Conservation (phyloP, 2,888 invertebrate species). For the Catocala sponsa region DNA sequence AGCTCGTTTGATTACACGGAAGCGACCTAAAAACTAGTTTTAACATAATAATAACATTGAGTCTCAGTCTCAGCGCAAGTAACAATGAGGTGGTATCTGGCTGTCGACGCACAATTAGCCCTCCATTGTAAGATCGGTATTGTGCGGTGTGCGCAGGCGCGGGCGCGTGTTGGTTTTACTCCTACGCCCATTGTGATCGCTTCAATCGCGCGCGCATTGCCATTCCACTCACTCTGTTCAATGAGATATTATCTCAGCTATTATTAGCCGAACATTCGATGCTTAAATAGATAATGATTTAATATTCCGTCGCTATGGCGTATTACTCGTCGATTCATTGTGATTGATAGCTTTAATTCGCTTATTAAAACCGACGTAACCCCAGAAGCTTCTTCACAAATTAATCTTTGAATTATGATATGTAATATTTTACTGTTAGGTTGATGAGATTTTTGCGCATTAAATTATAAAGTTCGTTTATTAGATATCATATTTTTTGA, state of each 20-base stretch:
- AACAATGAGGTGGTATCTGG: constrained; percentile 72
- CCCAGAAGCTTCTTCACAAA: constrained; percentile 56
- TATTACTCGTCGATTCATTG: constrained; percentile 65
- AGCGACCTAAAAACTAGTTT: constrained; percentile 42
- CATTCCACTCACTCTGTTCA: constrained; percentile 70
- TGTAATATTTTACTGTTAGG: constrained; percentile 14
- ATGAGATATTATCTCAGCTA: constrained; percentile 79
- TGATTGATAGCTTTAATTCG: constrained; percentile 74
- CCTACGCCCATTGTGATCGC: constrained; percentile 83
- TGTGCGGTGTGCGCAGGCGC: constrained; percentile 74
- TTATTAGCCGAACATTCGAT: constrained; percentile 74
- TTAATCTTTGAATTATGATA: constrained; percentile 30
- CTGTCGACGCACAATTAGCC: constrained; percentile 86
- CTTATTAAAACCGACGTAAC: constrained; percentile 62
- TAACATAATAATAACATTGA: constrained; percentile 58
- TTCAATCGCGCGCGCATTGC: constrained; percentile 72
- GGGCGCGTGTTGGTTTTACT: constrained; percentile 80
- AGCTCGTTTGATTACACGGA: constrained; percentile 50
- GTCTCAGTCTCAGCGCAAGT: constrained; percentile 57
- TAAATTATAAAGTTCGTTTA: neutral
- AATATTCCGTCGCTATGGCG: constrained; percentile 60
- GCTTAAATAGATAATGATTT: constrained; percentile 75
- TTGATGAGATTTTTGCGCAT: constrained; percentile 14
- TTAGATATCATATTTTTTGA: neutral
- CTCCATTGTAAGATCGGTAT: constrained; percentile 74